phyloP scores from a whole-genome alignment of 2,113 vertebrate genomes.

The Camelus bactrianus region DNA sequence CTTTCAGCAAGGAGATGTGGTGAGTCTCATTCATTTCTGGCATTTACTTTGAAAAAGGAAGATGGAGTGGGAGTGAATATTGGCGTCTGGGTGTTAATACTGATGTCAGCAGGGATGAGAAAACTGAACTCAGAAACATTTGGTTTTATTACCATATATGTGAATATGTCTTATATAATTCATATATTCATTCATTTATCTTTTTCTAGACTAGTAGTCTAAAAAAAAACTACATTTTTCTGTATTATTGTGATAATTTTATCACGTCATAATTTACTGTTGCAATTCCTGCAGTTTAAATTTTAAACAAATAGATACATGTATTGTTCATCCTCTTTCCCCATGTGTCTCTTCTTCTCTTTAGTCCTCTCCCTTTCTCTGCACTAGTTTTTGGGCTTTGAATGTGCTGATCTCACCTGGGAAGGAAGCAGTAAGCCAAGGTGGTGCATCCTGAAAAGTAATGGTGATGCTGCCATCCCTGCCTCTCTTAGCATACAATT shows the following conservation, averaged over 20 bases:
- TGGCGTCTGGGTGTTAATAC: not conserved
- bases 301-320: not conserved
- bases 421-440: not conserved
- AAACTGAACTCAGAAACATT: not conserved
- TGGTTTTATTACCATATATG: not conserved
- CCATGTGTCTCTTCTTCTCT: not conserved
- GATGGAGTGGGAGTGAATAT: not conserved
- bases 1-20: not conserved
- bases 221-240: not conserved
- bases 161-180: not conserved
- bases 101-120: not conserved
- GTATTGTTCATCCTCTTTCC: not conserved
- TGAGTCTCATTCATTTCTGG: not conserved
- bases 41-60: not conserved
- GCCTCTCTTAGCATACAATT: not conserved
- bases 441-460: not conserved
- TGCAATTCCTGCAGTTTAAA: not conserved
- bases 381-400: not conserved
- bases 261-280: not conserved
- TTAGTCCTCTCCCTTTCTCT: not conserved
- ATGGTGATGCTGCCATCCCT: fast-evolving
- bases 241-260: not conserved
- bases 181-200: not conserved
- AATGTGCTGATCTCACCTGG: not conserved
- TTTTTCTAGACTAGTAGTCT: not conserved